Percentiles rank a stretch among this genome's conserved stretches.
Conservation (phyloP, 1,140 invertebrate species). For the Pissodes strobi region DNA sequence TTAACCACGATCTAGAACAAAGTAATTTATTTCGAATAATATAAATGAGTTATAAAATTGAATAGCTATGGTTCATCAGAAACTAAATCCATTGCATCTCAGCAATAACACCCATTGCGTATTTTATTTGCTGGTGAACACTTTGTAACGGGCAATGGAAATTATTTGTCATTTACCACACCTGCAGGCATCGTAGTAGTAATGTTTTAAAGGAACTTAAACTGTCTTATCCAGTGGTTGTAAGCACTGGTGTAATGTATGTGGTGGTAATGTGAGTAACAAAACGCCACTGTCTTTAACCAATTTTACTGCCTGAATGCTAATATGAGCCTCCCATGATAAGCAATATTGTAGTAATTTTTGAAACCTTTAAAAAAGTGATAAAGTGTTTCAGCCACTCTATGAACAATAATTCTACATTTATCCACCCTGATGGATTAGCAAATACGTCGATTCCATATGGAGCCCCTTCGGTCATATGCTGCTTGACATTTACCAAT, state of each 20-base stretch:
- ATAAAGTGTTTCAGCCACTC: constrained; percentile 58
- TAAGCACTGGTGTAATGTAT: constrained; percentile 51
- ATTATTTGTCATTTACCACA: no score
- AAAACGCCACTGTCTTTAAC: constrained; percentile 44
- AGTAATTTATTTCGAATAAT: no score
- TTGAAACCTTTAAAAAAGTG: constrained; percentile 42
- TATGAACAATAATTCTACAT: constrained; percentile 53
- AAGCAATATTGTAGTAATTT: not conserved
- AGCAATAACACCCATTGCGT: no score
- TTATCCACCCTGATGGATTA: constrained; percentile 56
- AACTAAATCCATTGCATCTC: no score
- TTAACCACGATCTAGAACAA: not conserved
- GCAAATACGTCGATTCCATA: constrained; percentile 53
- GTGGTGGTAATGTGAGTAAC: constrained; percentile 49
- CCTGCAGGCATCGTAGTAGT: not conserved
- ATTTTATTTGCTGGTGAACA: no score
- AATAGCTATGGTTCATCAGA: no score
- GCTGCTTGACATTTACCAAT: constrained; percentile 45
- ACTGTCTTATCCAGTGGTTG: constrained; percentile 57
- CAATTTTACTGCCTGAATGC: constrained; percentile 1
- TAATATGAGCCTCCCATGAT: constrained; percentile 6
- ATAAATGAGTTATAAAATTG: no score
- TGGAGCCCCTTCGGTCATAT: constrained; percentile 50
- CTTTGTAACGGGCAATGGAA: no score
- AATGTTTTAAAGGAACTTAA: constrained; percentile 46